phyloP scores from a whole-genome alignment of 2,888 invertebrate species.

The Sminthurides aquaticus region DNA sequence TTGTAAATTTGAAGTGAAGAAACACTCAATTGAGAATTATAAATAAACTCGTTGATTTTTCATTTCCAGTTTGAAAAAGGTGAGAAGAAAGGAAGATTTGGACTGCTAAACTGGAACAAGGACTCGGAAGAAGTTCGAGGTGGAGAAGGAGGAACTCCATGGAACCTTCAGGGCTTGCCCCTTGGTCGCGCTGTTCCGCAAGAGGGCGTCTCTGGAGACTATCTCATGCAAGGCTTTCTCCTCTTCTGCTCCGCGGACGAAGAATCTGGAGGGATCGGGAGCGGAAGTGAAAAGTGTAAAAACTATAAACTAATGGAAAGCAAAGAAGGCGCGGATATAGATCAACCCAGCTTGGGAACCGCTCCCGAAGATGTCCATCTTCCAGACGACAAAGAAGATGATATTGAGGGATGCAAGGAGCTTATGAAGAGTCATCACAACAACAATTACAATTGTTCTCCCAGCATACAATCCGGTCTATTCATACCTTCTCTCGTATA shows the following conservation, averaged over 20 bases:
- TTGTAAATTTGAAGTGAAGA: too few relatives aligned
- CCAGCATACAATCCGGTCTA: slow-evolving; percentile 47
- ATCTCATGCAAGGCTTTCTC: slow-evolving; percentile 89
- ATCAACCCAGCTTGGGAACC: not conserved
- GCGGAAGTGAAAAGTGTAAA: not conserved
- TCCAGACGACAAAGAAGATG: not conserved
- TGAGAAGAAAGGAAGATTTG: not conserved
- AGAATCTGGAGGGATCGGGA: slow-evolving; percentile 21
- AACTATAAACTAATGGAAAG: not conserved
- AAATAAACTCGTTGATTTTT: not conserved
- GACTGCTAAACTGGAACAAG: not conserved
- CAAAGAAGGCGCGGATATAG: not conserved
- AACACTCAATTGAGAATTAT: too few relatives aligned
- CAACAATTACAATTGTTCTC: slow-evolving; percentile 1
- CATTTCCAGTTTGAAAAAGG: not conserved
- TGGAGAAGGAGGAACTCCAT: not conserved
- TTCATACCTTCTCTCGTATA: slow-evolving; percentile 88
- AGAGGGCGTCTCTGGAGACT: slow-evolving; percentile 47
- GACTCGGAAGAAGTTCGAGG: not conserved
- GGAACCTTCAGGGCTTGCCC: slow-evolving; percentile 43
- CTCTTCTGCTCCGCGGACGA: slow-evolving; percentile 47
- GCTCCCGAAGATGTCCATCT: not conserved
- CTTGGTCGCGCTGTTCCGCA: slow-evolving; percentile 47
- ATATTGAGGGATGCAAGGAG: not conserved
- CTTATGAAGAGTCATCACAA: slow-evolving; percentile 5